Conservation (phyloP, 2,113 vertebrate species). For the Octodon degus region DNA sequence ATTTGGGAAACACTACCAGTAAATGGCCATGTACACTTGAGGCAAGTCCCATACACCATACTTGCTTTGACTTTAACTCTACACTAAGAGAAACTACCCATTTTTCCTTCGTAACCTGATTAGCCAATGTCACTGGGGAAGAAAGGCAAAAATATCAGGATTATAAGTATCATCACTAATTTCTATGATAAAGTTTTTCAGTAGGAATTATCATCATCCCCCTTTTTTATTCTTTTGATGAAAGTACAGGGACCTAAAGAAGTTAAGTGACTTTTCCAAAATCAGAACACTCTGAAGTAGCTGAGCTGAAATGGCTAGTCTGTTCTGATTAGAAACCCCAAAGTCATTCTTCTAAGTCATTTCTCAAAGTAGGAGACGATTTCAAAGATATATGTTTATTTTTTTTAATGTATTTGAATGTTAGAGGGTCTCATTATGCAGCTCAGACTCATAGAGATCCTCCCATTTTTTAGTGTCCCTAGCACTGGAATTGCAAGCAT, state of each 20-base stretch:
- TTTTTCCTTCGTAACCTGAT: conserved; percentile 32
- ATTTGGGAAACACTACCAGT: not conserved
- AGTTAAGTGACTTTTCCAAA: conserved; percentile 12
- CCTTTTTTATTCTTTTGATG: not conserved
- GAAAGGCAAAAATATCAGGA: not conserved
- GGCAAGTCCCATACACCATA: not conserved
- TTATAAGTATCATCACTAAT: not conserved
- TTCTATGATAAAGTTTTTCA: not conserved
- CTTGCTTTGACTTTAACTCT: not conserved
- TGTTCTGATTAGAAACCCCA: conserved; percentile 1
- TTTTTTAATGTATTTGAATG: no score
- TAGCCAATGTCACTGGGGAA: not conserved
- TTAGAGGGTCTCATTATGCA: no score
- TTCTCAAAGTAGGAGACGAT: not conserved
- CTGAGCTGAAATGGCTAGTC: conserved; percentile 26
- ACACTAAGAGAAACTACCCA: not conserved
- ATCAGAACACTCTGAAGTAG: not conserved
- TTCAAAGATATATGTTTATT: no score
- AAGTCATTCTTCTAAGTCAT: conserved; percentile 14
- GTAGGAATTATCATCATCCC: not conserved
- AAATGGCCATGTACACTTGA: not conserved
- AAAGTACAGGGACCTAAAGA: not conserved
- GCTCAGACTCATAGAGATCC: no score
- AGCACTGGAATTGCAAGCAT: no score
- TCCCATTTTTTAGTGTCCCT: no score